These are phyloP conservation scores for Nicator chloris DNA, from an alignment of 2,113 vertebrate species.

Conservation along the genomic window DNA sequence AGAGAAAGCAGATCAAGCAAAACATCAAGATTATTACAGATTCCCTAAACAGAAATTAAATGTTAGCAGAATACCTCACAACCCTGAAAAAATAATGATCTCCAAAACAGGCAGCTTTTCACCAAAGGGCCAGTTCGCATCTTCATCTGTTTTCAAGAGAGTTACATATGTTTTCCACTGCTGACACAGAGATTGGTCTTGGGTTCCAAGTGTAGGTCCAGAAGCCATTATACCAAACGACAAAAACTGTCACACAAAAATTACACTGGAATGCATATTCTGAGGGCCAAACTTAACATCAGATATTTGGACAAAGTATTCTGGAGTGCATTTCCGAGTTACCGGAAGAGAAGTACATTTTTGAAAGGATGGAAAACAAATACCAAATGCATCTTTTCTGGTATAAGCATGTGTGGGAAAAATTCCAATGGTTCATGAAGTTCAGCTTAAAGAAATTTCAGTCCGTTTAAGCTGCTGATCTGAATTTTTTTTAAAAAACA, in stretches of 20 bases:
- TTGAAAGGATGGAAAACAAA: background rate
- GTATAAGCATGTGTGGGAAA: background rate
- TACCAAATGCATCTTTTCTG: background rate
- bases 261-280: background rate
- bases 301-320: background rate
- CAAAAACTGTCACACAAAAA: background rate
- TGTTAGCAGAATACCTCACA: background rate
- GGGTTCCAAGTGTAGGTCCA: background rate
- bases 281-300: background rate
- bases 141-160: background rate
- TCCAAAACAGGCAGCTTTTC: constrained; percentile 31
- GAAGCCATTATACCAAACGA: background rate
- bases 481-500: background rate
- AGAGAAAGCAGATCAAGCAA: constrained; percentile 35
- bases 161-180: background rate
- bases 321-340: background rate
- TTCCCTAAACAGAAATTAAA: constrained; percentile 46
- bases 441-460: background rate
- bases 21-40: constrained; percentile 39
- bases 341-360: background rate
- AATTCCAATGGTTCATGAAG: background rate
- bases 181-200: background rate
- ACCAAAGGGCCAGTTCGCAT: background rate
- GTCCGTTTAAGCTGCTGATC: background rate
- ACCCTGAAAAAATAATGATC: constrained; percentile 38